phyloP scores from a whole-genome alignment of 1,140 invertebrate genomes.

The Temnothorax longispinosus region DNA sequence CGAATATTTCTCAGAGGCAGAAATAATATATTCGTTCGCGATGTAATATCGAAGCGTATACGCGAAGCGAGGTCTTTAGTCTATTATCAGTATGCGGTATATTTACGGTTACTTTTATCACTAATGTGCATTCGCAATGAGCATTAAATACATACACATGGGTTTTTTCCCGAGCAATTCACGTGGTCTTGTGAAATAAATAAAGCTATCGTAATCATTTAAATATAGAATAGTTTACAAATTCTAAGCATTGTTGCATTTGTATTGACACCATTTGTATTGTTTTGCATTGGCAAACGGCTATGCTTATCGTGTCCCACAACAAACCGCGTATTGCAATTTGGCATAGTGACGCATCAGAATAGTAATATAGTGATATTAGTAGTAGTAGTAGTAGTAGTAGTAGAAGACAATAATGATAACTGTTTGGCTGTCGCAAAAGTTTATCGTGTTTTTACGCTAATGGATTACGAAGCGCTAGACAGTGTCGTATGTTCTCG shows the following conservation, averaged over 20 bases:
- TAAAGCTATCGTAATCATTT: neutral
- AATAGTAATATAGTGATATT: neutral
- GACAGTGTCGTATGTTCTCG: constrained; percentile 13
- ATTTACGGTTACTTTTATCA: neutral
- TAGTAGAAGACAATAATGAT: neutral
- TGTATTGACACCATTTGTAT: neutral
- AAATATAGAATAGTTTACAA: neutral
- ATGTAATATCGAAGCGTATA: neutral
- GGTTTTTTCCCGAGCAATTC: neutral
- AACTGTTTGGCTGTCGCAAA: constrained; percentile 19
- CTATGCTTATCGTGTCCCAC: neutral
- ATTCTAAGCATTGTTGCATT: neutral
- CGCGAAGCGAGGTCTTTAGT: neutral
- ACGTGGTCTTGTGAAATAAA: neutral
- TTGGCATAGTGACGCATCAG: neutral
- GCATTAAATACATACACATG: neutral
- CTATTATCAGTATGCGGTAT: neutral
- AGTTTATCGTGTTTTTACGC: constrained; percentile 6
- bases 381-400: neutral
- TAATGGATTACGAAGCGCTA: constrained; percentile 21
- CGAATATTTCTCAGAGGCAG: neutral
- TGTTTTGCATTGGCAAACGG: neutral
- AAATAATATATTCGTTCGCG: neutral
- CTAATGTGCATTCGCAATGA: neutral
- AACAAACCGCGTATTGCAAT: neutral